phyloP scores from a whole-genome alignment of 1,140 invertebrate species.

The Drosophila bocqueti region DNA sequence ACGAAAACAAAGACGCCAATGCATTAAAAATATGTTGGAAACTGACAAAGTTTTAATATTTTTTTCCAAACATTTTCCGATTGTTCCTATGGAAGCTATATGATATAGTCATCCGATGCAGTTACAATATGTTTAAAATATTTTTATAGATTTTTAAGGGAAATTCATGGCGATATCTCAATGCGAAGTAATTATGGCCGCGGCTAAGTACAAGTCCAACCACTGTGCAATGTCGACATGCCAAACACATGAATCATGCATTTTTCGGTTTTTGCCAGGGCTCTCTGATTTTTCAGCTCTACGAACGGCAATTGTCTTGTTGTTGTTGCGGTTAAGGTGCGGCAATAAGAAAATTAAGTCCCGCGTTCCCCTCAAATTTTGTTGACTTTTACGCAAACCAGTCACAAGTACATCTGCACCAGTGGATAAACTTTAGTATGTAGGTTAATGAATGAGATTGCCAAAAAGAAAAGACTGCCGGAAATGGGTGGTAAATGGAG shows the following conservation, averaged over 20 bases:
- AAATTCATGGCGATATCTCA: too few species aligned
- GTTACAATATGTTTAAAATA: too few species aligned
- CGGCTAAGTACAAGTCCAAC: too few species aligned
- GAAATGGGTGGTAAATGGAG: conserved; percentile 1
- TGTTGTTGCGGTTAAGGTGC: conserved; percentile 46
- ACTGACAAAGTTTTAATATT: too few species aligned
- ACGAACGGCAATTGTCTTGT: neutral
- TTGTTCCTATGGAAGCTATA: too few species aligned
- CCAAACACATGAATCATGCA: conserved; percentile 72
- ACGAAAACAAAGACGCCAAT: conserved; percentile 11
- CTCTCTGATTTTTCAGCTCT: conserved; percentile 41
- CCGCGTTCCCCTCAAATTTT: conserved; percentile 32
- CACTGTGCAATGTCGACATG: conserved; percentile 34
- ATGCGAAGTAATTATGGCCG: too few species aligned
- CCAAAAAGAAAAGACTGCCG: neutral
- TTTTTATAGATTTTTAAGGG: too few species aligned
- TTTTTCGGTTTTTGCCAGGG: conserved; percentile 36
- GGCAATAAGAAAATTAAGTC: conserved; percentile 62
- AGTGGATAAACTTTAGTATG: neutral
- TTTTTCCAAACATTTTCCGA: too few species aligned
- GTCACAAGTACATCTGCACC: conserved; percentile 9
- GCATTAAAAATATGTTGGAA: too few species aligned
- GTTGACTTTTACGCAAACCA: conserved; percentile 54
- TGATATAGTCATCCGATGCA: too few species aligned
- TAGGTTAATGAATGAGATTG: conserved; percentile 16